phyloP scores from a whole-genome alignment of 2,797 vertebrate species.

The Danionella dracula region DNA sequence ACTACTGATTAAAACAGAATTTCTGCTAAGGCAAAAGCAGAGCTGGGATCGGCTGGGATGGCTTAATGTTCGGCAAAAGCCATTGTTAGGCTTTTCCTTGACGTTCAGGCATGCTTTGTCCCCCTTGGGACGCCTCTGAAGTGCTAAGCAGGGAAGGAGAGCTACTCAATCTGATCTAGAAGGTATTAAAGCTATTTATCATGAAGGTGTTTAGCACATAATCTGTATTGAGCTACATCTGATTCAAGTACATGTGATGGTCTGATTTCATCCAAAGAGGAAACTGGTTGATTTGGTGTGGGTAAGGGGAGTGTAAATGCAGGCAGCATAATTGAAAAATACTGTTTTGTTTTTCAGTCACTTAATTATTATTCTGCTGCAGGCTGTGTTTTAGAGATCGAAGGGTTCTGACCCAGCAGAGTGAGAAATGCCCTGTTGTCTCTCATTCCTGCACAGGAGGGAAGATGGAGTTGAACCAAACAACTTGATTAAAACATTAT shows the following conservation, averaged over 20 bases:
- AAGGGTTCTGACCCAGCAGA: constrained; percentile 46
- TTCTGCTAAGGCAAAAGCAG: constrained; percentile 57
- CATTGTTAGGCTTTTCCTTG: constrained; percentile 53
- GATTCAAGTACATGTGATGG: constrained; percentile 29
- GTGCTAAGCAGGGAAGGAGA: constrained; percentile 39
- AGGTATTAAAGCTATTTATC: constrained; percentile 53
- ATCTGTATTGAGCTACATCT: constrained; percentile 33
- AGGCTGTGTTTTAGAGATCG: constrained; percentile 38
- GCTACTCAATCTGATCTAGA: constrained; percentile 49
- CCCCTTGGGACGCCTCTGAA: constrained; percentile 45
- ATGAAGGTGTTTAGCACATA: constrained; percentile 39
- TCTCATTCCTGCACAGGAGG: constrained; percentile 19
- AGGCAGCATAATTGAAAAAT: constrained; percentile 40
- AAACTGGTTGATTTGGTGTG: not conserved
- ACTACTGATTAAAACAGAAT: constrained; percentile 95
- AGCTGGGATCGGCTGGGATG: constrained; percentile 51
- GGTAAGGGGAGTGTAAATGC: constrained; percentile 3
- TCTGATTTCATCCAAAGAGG: constrained; percentile 18
- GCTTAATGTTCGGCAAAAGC: constrained; percentile 58
- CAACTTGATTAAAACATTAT: constrained; percentile 40
- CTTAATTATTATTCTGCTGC: constrained; percentile 49
- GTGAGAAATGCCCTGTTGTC: constrained; percentile 35
- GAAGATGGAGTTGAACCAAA: constrained; percentile 16
- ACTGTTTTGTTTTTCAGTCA: constrained; percentile 38
- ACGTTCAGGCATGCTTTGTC: constrained; percentile 47